Conservation (phyloP, 2,113 vertebrate species). For the Canis aureus region DNA sequence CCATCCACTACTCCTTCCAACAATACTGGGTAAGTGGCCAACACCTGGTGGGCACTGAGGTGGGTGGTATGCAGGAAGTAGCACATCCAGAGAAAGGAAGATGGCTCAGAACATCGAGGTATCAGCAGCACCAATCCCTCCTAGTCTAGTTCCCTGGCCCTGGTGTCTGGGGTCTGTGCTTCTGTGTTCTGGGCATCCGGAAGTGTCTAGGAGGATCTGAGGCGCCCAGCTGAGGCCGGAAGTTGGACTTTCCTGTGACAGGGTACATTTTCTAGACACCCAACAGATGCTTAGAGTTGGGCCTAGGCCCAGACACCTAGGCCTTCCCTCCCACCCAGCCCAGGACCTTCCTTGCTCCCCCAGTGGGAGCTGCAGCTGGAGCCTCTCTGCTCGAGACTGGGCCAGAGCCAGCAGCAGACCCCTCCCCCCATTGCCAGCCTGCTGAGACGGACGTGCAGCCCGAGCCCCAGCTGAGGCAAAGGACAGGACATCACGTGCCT, state of each 20-base stretch:
- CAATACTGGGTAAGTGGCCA: not conserved
- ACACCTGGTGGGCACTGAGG: not conserved
- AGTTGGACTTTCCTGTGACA: conserved; percentile 70
- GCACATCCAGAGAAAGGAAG: not conserved
- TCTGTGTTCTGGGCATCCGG: conserved; percentile 70
- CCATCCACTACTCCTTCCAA: no score
- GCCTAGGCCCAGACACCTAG: not conserved
- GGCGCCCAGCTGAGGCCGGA: conserved; percentile 64
- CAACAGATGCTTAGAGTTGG: conserved; percentile 24
- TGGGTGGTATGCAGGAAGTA: not conserved
- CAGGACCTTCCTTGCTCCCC: not conserved
- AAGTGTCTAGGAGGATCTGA: conserved; percentile 75
- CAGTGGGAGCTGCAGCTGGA: not conserved
- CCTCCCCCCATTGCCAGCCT: conserved; percentile 52
- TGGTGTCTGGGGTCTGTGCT: not conserved
- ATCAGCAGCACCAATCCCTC: not conserved
- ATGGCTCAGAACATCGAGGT: no score
- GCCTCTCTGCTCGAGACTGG: not conserved
- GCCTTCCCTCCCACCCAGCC: not conserved
- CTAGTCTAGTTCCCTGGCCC: not conserved
- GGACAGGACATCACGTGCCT: conserved; percentile 80
- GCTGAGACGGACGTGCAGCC: conserved; percentile 73
- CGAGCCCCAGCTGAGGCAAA: conserved; percentile 69
- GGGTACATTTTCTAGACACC: conserved; percentile 65
- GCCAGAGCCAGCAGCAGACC: conserved; percentile 34